phyloP scores from a whole-genome alignment of 2,797 vertebrate genomes.

The Clarias fuscus region DNA sequence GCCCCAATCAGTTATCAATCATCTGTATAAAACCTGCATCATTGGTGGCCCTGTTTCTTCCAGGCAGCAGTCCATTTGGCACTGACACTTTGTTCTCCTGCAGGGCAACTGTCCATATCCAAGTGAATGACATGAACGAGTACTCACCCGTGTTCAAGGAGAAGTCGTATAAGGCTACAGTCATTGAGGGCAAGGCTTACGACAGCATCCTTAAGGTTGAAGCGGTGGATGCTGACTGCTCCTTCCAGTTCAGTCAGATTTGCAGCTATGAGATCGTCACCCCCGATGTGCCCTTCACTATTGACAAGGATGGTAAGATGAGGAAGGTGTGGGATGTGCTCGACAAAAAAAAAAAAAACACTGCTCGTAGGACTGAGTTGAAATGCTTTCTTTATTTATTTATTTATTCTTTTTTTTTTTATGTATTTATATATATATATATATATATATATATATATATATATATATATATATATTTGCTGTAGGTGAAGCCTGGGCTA shows the following conservation, averaged over 20 bases:
- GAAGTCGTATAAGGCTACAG: slow-evolving; percentile 93
- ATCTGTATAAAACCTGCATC: slow-evolving; percentile 20
- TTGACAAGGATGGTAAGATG: slow-evolving; percentile 95
- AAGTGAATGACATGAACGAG: slow-evolving; percentile 96
- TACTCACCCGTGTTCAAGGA: slow-evolving; percentile 95
- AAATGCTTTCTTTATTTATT: slow-evolving; percentile 36
- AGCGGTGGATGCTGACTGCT: slow-evolving; percentile 95
- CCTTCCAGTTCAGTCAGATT: slow-evolving; percentile 98
- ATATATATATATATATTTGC: too few relatives aligned
- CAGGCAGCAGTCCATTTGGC: slow-evolving; percentile 23
- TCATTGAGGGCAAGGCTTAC: slow-evolving; percentile 85
- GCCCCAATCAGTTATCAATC: slow-evolving; percentile 32
- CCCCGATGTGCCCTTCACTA: slow-evolving; percentile 88
- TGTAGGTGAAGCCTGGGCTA: slow-evolving; percentile 47
- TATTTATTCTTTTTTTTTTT: too few relatives aligned
- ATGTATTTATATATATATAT: too few relatives aligned
- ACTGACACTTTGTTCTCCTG: slow-evolving; percentile 20
- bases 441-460: too few relatives aligned
- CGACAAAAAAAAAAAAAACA: neutral
- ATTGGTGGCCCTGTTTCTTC: neutral
- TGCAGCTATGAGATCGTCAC: slow-evolving; percentile 97
- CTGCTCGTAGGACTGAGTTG: slow-evolving; percentile 44
- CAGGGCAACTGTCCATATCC: slow-evolving; percentile 96
- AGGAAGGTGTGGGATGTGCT: slow-evolving; percentile 52
- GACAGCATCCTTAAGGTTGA: slow-evolving; percentile 91